Conservation (phyloP, 1,140 invertebrate species). For the Stenopsyche tienmushanensis region DNA sequence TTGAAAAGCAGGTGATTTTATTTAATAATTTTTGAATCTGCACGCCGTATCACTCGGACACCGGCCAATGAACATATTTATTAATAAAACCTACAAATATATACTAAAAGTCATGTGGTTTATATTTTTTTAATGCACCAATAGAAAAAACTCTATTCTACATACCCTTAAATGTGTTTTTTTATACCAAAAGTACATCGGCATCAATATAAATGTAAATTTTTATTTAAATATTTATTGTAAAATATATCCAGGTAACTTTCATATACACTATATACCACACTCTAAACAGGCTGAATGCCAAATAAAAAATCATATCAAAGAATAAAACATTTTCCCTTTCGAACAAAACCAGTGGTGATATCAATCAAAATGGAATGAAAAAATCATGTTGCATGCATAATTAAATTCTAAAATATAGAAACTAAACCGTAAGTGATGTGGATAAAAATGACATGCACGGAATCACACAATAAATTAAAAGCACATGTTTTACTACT, state of each 20-base stretch:
- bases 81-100: no score
- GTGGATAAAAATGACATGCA: not conserved
- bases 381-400: not conserved
- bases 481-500: slow-evolving; percentile 9
- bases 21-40: no score
- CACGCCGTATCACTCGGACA: no score
- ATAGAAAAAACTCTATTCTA: not conserved
- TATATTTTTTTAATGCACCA: no score
- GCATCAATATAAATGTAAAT: not conserved
- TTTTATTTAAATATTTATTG: not conserved
- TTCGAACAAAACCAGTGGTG: not conserved
- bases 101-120: no score
- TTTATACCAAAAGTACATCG: not conserved
- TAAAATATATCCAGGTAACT: not conserved
- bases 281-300: no score
- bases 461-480: not conserved
- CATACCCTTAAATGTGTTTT: not conserved
- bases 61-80: no score
- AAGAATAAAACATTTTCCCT: not conserved
- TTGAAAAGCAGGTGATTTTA: no score
- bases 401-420: not conserved
- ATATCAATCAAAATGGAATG: not conserved
- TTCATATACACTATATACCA: not conserved
- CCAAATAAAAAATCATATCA: not conserved
- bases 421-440: not conserved